A percentile compares a stretch with the other conserved stretches of the same genome.
Conservation (phyloP, 2,797 vertebrate species). For the Darevskia mixta region DNA sequence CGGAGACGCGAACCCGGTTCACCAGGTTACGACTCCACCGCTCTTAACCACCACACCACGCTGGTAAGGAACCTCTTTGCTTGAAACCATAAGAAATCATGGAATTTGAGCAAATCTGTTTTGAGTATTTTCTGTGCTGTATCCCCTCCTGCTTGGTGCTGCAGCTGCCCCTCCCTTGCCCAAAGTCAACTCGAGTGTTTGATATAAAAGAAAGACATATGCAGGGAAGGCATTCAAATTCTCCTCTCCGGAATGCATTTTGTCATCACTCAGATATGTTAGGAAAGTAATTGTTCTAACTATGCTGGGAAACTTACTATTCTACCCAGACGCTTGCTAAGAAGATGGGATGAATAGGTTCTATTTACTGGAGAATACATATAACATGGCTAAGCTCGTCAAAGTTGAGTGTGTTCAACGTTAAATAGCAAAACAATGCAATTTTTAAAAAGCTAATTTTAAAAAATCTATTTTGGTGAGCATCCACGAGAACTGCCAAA, state of each 20-base stretch:
- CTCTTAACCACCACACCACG: background rate
- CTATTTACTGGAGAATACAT: background rate
- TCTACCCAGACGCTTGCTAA: background rate
- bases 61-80: background rate
- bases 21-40: too few relatives aligned
- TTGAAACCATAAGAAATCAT: background rate
- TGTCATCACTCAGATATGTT: background rate
- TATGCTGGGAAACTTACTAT: too few relatives aligned
- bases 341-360: background rate
- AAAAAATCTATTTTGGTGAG: background rate
- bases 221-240: background rate
- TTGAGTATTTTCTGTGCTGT: background rate
- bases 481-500: constrained; percentile 11
- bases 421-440: background rate
- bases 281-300: too few relatives aligned
- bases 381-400: too few relatives aligned
- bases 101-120: background rate
- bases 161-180: background rate
- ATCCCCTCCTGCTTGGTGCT: background rate
- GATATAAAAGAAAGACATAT: background rate
- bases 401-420: background rate
- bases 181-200: background rate
- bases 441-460: constrained; percentile 13
- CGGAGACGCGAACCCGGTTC: too few relatives aligned
- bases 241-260: background rate